These are phyloP conservation scores for Trichomalopsis sarcophagae DNA, from an alignment of 1,140 invertebrate species.

Conservation along the genomic window DNA sequence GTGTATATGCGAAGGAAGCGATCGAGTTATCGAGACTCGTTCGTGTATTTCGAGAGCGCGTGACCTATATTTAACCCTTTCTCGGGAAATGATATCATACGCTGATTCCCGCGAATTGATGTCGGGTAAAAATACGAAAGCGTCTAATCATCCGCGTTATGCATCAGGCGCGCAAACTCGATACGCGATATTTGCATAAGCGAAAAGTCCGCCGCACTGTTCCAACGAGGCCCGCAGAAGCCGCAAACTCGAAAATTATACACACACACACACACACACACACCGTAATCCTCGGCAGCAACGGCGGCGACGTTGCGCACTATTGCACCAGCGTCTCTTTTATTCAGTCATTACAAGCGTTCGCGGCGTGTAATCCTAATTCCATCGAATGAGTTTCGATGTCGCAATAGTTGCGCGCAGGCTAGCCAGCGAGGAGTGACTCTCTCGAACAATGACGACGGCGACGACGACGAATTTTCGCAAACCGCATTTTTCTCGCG, in stretches of 20 bases:
- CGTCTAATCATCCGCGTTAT: too few species aligned
- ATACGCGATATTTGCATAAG: too few species aligned
- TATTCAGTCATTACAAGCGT: conserved; percentile 13
- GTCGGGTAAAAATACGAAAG: too few species aligned
- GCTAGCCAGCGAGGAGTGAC: not conserved
- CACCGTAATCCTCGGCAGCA: not conserved
- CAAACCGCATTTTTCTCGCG: conserved; percentile 23
- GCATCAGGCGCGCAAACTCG: too few species aligned
- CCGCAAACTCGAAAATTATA: too few species aligned
- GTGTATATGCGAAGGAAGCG: too few species aligned
- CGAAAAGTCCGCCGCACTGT: too few species aligned
- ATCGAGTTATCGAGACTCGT: conserved; percentile 32
- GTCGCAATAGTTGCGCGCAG: not conserved
- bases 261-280: too few species aligned
- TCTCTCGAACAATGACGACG: conserved; percentile 26
- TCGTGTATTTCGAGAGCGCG: too few species aligned
- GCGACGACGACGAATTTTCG: conserved; percentile 17
- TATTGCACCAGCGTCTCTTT: not conserved
- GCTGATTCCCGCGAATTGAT: too few species aligned
- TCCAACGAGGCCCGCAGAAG: too few species aligned
- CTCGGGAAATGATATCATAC: not conserved
- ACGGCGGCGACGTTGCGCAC: not conserved
- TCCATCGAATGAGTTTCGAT: conserved; percentile 31
- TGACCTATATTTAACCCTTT: too few species aligned
- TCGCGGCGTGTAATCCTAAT: not conserved